phyloP scores from a whole-genome alignment of 2,113 vertebrate genomes.

The Anseranas semipalmata region DNA sequence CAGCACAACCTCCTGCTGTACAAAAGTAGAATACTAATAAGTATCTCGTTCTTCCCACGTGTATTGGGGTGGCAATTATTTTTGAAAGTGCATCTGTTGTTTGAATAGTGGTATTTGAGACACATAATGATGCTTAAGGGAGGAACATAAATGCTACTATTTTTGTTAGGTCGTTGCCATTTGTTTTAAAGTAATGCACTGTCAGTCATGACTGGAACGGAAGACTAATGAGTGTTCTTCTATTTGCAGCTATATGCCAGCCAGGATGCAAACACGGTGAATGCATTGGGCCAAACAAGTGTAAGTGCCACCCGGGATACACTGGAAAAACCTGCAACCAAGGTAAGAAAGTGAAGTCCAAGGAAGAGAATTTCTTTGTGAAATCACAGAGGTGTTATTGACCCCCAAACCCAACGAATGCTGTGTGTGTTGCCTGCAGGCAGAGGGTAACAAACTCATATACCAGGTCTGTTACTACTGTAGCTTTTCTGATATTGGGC shows the following conservation, averaged over 20 bases:
- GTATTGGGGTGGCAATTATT: background rate
- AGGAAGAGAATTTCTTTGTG: background rate
- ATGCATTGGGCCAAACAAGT: slow-evolving; percentile 94
- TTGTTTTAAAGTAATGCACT: background rate
- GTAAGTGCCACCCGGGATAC: slow-evolving; percentile 94
- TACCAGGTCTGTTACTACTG: background rate
- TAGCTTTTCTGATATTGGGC: background rate
- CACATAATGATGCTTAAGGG: background rate
- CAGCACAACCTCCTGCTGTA: background rate
- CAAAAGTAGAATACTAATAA: background rate
- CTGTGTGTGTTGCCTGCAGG: background rate
- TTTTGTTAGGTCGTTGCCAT: background rate
- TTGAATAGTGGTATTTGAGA: background rate
- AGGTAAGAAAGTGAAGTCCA: slow-evolving; percentile 80
- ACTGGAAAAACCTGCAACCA: slow-evolving; percentile 97
- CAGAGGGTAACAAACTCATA: background rate
- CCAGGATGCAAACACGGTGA: slow-evolving; percentile 94
- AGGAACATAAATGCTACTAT: background rate
- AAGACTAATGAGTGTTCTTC: background rate
- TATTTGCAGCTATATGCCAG: slow-evolving; percentile 89
- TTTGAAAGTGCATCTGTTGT: background rate
- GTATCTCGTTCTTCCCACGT: background rate
- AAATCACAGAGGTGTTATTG: background rate
- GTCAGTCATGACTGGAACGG: background rate
- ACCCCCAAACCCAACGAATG: background rate